Evolutionary conservation across 2,113 vertebrate genomes (phyloP), one percentile per base, ranked within the genome.

Genomic region (Perca flavescens): DNA sequence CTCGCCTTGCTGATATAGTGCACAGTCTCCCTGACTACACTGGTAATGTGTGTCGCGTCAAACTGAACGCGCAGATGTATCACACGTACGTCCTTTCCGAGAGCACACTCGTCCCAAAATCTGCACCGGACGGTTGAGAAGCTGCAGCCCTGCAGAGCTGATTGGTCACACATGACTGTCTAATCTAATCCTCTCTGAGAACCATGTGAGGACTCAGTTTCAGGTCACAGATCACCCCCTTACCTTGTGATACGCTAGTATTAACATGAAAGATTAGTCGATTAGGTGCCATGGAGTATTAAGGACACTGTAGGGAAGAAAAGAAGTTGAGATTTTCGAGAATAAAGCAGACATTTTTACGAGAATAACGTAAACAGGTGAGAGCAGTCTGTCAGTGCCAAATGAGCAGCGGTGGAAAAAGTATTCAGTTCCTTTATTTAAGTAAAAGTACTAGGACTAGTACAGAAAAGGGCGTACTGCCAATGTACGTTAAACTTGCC

Each of bases 171-270:
- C 70, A 75, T 86, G 85, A 66, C 68, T 0, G 19, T 69, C 50
- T 88, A 74, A 91, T 91, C 80, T 57, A 81, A 87, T 87, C 61
- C 36, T n/a, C 34, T n/a, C 46, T 62, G 34, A 65, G 34, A 62
- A 60, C 34, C 72, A 57, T 52, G 76, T 14, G 76, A 78, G 28
- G 19, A 21, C 31, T 63, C 67, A 36, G 63, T 47, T 64, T 68
- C 12, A 53, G 13, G 36, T 50, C 34, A 11, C 49, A 52, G 28
- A 72, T 63, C 58, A 74, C 34, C n/a, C 1, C 0, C 21, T 36
- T 52, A 57, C 53, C 69, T 46, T 50, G 50, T 61, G 69, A 61
- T 19, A 40, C 9, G 10, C 9, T 43, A 3, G 40, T 43, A 43
- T 11, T 43, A 43, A 43, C 64, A 56, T 14, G 36, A n/a, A 31